Evolutionary conservation across 2,888 invertebrate genomes (phyloP).

Genomic region (Chloroclystis v-ata): DNA sequence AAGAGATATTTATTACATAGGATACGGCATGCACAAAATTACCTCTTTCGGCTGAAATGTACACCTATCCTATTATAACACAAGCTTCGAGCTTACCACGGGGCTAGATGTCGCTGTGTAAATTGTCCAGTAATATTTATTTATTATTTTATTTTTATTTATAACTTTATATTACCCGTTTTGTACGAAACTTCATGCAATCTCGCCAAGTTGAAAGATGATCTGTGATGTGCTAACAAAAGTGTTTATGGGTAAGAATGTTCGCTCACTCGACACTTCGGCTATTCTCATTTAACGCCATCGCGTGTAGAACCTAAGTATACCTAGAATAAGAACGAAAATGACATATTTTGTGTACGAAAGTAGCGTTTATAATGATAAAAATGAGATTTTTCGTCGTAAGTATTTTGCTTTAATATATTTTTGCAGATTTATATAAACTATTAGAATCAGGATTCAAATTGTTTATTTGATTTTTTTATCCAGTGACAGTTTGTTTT

Average conservation of each 20-base stretch:
- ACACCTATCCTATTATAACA: too few relatives aligned
- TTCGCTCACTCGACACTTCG: slow-evolving; percentile 35
- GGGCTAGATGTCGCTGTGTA: too few relatives aligned
- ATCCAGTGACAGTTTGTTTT: slow-evolving; percentile 52
- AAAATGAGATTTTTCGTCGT: slow-evolving; percentile 47
- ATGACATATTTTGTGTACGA: slow-evolving; percentile 75
- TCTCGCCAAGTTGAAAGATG: slow-evolving; percentile 46
- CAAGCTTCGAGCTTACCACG: too few relatives aligned
- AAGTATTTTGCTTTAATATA: slow-evolving; percentile 63
- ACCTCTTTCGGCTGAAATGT: too few relatives aligned
- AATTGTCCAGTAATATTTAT: too few relatives aligned
- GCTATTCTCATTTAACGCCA: slow-evolving; percentile 31
- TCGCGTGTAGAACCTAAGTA: slow-evolving; percentile 26
- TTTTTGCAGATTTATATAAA: slow-evolving; percentile 55
- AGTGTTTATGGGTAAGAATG: slow-evolving; percentile 35
- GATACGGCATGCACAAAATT: too few relatives aligned
- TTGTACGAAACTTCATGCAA: slow-evolving; percentile 41
- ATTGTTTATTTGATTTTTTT: too few relatives aligned
- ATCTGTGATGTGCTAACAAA: slow-evolving; percentile 73
- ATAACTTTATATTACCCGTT: background rate
- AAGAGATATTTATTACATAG: too few relatives aligned
- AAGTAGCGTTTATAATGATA: slow-evolving; percentile 37
- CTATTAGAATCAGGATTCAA: too few relatives aligned
- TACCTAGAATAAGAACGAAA: slow-evolving; percentile 46
- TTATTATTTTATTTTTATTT: too few relatives aligned